phyloP scores from a whole-genome alignment of 1,140 invertebrate species.

The Drosophila erecta region DNA sequence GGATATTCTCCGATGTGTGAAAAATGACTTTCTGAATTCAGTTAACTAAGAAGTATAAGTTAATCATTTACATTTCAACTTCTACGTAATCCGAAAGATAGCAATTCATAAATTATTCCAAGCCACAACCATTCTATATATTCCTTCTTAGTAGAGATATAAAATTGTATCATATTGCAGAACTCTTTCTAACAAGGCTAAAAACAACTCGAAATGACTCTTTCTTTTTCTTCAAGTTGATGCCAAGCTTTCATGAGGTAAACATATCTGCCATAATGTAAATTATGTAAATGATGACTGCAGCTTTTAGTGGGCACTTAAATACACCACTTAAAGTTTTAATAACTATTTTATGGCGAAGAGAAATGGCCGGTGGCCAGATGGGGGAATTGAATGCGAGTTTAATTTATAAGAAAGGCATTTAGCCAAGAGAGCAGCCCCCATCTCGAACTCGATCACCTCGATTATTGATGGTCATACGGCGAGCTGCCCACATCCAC shows the following conservation, averaged over 20 bases:
- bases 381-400: slow-evolving; percentile 18
- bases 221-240: slow-evolving; percentile 12
- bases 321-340: slow-evolving; percentile 46
- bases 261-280: slow-evolving; percentile 2
- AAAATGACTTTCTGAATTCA: not conserved
- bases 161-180: too few relatives aligned
- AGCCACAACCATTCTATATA: too few relatives aligned
- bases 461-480: slow-evolving; percentile 42
- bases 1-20: not conserved
- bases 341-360: slow-evolving; percentile 48
- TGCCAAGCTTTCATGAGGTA: not conserved
- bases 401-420: slow-evolving; percentile 24
- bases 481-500: slow-evolving; percentile 28
- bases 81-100: not conserved
- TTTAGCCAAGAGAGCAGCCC: slow-evolving; percentile 12
- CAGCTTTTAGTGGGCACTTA: slow-evolving; percentile 27
- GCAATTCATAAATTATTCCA: too few relatives aligned
- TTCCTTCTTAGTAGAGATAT: too few relatives aligned
- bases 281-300: slow-evolving; percentile 48
- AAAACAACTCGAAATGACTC: not conserved
- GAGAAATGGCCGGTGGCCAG: slow-evolving; percentile 19
- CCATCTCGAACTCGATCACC: not conserved
- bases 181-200: too few relatives aligned
- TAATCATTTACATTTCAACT: not conserved
- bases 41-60: not conserved